Percentiles rank a stretch among this genome's conserved stretches.
Evolutionary conservation across 2,113 vertebrate genomes (phyloP).

Genomic region (Cariama cristata): DNA sequence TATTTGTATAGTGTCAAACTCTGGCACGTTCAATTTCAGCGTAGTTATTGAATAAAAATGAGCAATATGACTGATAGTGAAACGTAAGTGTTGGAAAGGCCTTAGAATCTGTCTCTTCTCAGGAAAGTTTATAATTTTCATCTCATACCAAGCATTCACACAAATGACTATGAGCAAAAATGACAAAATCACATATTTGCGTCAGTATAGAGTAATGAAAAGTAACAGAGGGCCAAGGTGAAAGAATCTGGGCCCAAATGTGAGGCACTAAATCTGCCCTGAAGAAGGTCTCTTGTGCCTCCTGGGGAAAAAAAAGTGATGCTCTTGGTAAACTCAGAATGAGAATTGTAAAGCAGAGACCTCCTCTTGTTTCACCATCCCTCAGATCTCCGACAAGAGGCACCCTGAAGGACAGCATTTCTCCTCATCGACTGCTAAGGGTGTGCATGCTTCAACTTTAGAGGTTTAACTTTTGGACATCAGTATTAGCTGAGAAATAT

Average conservation of each 20-base stretch:
- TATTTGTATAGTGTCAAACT: constrained; percentile 60
- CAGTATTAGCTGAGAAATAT: not conserved
- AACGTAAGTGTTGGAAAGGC: constrained; percentile 3
- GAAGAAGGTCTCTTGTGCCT: not conserved
- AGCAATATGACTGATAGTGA: constrained; percentile 4
- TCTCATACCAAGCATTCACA: not conserved
- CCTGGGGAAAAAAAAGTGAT: not conserved
- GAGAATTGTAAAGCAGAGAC: not conserved
- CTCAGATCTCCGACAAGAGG: not conserved
- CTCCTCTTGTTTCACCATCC: not conserved
- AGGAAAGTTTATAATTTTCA: constrained; percentile 13
- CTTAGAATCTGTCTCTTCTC: not conserved
- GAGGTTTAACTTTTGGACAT: not conserved
- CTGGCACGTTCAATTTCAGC: constrained; percentile 15
- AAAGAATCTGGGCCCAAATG: not conserved
- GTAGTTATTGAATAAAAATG: constrained; percentile 34
- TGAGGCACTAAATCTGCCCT: not conserved
- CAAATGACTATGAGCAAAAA: not conserved
- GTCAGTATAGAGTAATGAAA: not conserved
- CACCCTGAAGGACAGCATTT: not conserved
- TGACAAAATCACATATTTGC: not conserved
- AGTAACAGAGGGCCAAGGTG: not conserved
- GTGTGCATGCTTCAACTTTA: not conserved
- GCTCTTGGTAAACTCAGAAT: not conserved
- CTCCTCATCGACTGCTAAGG: not conserved